Base-by-base conservation (phyloP, 1,140 invertebrate species). In the Anadara kagoshimensis region DNA sequence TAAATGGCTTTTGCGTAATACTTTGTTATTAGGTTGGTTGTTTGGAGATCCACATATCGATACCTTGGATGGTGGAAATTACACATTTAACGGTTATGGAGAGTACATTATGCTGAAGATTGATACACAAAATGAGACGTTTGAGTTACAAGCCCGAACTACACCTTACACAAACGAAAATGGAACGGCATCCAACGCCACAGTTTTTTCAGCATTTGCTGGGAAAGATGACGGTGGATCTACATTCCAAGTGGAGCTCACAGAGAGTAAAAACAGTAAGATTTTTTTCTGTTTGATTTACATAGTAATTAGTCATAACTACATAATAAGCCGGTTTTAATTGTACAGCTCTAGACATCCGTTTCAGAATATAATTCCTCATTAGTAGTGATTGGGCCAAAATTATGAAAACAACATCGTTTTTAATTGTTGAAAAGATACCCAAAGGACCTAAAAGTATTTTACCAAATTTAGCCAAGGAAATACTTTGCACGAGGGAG, bases 31-130 rank as follows among this genome's bases (percentile, higher is more conserved):
- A 87, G 85, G 77, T 8, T 74, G 56, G 8, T 56, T 69, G 1
- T 77, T 64, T 56, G 86, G 86, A 20, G 86, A 87, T 71, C 86
- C 86, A 36, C 86, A 86, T 56, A 81, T 86, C 22, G 76, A 69
- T 0, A 86, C 86, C 7, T 47, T 87, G 10, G 86, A 87, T 73
- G 84, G 85, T 0, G 47, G 43, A 4, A 49, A 66, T 18, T 87
- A 84, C 53, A 82, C 85, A n/a, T 86, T 84, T 54, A 87, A 87
- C 70, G 86, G 84, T 3, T 69, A 73, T 22, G 85, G 86, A 24
- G 85, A 87, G 68, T 87, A 81, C 62, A 71, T 56, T 10, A 41
- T 87, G 43, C 20, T 85, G 1, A 58, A 78, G 24, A 56, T 78
- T 1, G 24, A 63, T 16, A 51, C 78, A 20, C 12, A n/a, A 26